Evolutionary conservation across 2,113 vertebrate species (phyloP).

Genomic region (Mesoclemmys tuberculata): DNA sequence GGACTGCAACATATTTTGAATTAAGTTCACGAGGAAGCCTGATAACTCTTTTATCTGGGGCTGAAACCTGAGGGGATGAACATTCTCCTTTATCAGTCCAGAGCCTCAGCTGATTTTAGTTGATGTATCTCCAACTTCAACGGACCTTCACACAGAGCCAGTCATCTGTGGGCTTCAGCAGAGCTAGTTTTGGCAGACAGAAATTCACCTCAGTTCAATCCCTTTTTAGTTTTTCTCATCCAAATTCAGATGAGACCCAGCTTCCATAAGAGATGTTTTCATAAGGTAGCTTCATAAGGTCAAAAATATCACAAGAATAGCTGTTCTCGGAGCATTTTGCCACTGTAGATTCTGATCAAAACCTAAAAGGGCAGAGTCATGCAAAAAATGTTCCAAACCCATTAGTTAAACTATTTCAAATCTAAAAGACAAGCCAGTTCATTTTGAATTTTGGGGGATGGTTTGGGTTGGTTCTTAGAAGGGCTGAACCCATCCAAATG

Average conservation of each 20-base stretch:
- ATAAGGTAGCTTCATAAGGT: not conserved
- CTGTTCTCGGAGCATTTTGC: not conserved
- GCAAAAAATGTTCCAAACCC: not conserved
- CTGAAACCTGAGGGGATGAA: not conserved
- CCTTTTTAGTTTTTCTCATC: not conserved
- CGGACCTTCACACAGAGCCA: not conserved
- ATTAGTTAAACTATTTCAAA: not conserved
- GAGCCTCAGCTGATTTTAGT: not conserved
- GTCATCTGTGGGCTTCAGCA: not conserved
- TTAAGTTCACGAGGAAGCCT: not conserved
- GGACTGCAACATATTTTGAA: not conserved
- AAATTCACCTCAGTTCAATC: not conserved
- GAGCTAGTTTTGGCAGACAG: not conserved
- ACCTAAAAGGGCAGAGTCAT: not conserved
- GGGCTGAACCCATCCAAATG: not conserved
- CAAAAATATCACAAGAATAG: not conserved
- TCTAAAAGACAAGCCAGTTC: not conserved
- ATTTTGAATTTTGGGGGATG: not conserved
- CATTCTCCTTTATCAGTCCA: not conserved
- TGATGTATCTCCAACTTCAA: not conserved
- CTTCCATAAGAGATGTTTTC: not conserved
- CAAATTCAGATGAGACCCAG: not conserved
- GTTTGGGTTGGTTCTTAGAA: constrained; percentile 12
- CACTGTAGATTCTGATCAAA: not conserved
- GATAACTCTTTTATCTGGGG: not conserved